Percentiles rank a stretch among this genome's conserved stretches.
phyloP scores from a whole-genome alignment of 1,140 invertebrate genomes.

The Anagrus nilaparvatae region DNA sequence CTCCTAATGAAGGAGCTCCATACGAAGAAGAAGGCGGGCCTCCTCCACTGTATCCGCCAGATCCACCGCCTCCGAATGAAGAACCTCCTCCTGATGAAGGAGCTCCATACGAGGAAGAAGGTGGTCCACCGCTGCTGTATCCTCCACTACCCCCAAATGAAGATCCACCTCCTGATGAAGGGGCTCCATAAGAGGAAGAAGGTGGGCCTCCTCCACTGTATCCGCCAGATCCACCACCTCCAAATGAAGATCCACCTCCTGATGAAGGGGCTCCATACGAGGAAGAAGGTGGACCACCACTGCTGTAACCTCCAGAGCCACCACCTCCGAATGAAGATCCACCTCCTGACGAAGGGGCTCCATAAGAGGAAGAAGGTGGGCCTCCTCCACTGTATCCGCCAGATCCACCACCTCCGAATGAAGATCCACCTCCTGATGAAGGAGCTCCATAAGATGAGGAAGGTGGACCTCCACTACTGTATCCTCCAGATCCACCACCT shows the following conservation, averaged over 20 bases:
- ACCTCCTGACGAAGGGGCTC: conserved; percentile 29
- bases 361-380: conserved; percentile 39
- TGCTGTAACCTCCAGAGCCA: conserved; percentile 27
- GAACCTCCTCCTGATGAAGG: conserved; percentile 24
- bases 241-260: conserved; percentile 32
- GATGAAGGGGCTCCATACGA: conserved; percentile 38
- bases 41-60: conserved; percentile 31
- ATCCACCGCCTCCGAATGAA: conserved; percentile 23
- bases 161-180: conserved; percentile 28
- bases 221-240: conserved; percentile 22
- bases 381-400: conserved; percentile 15
- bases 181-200: conserved; percentile 34
- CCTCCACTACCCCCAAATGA: conserved; percentile 32
- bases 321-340: conserved; percentile 28
- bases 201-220: conserved; percentile 28
- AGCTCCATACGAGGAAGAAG: conserved; percentile 30
- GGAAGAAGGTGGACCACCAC: conserved; percentile 30
- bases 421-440: too few species aligned
- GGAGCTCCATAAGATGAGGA: too few species aligned
- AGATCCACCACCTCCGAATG: conserved; percentile 8
- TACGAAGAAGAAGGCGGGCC: conserved; percentile 38
- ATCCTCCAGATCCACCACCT: too few species aligned
- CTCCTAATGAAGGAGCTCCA: conserved; percentile 30
- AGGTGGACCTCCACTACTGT: too few species aligned
- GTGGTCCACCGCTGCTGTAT: too few species aligned